Base-by-base conservation (phyloP, 2,113 vertebrate species). In the Propithecus coquereli region DNA sequence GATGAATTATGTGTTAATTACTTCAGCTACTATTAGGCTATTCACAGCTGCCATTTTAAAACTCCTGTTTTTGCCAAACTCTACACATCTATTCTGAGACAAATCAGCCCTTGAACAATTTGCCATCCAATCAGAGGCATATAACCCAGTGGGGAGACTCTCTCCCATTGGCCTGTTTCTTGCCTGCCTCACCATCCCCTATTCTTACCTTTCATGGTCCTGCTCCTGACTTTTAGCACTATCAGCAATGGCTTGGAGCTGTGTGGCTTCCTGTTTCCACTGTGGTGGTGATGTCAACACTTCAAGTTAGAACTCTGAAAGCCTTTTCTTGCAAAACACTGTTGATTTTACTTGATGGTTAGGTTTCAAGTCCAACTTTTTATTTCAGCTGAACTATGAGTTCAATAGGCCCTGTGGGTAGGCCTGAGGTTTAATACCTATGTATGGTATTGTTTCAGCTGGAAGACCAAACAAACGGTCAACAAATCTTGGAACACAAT, bases 341-440 rank as follows among this genome's bases (percentile, higher is more conserved):
- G 5, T 68, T 71, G 43, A 70, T 37, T 83, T n/a, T 52, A 66
- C 45, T 40, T 74, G 73, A 80, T 61, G n/a, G 22, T 27, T 52
- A 87, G 47, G 20, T 86, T 89, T 87, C 77, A 91, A 77, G n/a
- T 74, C 77, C 32, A 90, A 86, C 30, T 91, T 96, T 77, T 82
- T 30, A 74, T 50, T 80, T 80, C 47, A 81, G 27, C 47, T 59
- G 17, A 73, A 68, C 45, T 92, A 74, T 45, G 74, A 82, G 9
- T 94, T 83, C 37, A 87, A 5, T 9, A 65, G 34, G 14, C 40
- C 34, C 10, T 90, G 20, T 71, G 34, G 40, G 4, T 66, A 91
- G 34, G 43, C 13, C 85, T 57, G 50, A 93, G 32, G 45, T 59
- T 93, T 90, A 77, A 71, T 63, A 76, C 2, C 12, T 1, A 37